These are phyloP conservation scores for Diplodus puntazzo DNA, from an alignment of 2,797 vertebrate genomes.

Conservation along the genomic window DNA sequence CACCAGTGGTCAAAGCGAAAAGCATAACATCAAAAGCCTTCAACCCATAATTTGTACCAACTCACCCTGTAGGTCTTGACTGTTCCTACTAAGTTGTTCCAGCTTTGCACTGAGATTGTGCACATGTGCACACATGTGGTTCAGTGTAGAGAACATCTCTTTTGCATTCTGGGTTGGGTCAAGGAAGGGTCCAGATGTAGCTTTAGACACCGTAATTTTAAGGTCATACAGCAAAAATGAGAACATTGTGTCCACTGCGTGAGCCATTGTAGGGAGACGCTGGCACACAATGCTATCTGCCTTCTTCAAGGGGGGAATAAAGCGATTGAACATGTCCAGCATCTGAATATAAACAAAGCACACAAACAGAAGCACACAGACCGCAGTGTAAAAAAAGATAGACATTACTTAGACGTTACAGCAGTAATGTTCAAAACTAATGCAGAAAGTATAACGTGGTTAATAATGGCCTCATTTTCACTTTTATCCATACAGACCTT, in stretches of 20 bases:
- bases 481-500: constrained; percentile 76
- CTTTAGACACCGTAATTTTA: constrained; percentile 64
- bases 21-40: not conserved
- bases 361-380: constrained; percentile 28
- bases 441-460: constrained; percentile 1
- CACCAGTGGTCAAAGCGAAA: not conserved
- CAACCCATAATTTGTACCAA: not conserved
- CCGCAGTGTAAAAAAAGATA: not conserved
- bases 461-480: constrained; percentile 1
- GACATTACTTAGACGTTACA: not conserved
- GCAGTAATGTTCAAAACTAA: not conserved
- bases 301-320: constrained; percentile 78
- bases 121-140: constrained; percentile 65
- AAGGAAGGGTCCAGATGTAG: constrained; percentile 79
- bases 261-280: constrained; percentile 69
- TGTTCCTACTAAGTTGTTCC: constrained; percentile 75
- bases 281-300: constrained; percentile 78
- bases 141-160: constrained; percentile 77
- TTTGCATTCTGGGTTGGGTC: constrained; percentile 84
- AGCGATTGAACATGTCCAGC: constrained; percentile 81
- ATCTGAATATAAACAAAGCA: constrained; percentile 73
- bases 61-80: constrained; percentile 82
- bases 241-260: constrained; percentile 79
- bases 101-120: constrained; percentile 66
- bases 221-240: constrained; percentile 73